Conservation (phyloP, 2,888 invertebrate species). For the Boloria selene region DNA sequence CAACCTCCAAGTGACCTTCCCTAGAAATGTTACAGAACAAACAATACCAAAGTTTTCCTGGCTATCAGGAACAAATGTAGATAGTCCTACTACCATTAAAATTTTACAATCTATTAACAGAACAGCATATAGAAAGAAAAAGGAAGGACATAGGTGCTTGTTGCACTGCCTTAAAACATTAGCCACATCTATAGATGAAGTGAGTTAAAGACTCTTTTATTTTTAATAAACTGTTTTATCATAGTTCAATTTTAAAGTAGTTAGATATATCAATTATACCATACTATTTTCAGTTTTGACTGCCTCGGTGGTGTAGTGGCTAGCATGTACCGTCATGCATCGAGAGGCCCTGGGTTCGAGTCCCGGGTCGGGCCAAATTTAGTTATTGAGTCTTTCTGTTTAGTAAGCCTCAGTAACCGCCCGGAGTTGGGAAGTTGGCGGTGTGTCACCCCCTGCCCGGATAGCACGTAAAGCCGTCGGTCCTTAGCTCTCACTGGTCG, state of each 20-base stretch:
- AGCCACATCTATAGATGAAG: constrained; percentile 77
- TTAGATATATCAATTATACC: too few species aligned
- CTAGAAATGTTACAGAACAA: constrained; percentile 74
- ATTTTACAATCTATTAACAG: constrained; percentile 91
- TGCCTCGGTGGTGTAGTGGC: too few species aligned
- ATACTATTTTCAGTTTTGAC: too few species aligned
- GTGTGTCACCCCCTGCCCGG: too few species aligned
- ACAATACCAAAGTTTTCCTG: constrained; percentile 78
- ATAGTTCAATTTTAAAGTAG: background rate
- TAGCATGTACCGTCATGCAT: too few species aligned
- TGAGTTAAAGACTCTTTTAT: constrained; percentile 43
- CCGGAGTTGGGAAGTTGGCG: too few species aligned
- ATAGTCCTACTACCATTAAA: constrained; percentile 87
- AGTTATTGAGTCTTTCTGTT: too few species aligned
- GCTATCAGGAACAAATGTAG: constrained; percentile 83
- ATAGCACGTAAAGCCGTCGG: too few species aligned
- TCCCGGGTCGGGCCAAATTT: too few species aligned
- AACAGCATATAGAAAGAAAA: constrained; percentile 91
- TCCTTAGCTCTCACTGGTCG: too few species aligned
- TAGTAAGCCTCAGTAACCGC: too few species aligned
- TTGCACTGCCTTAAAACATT: constrained; percentile 89
- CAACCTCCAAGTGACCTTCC: constrained; percentile 83
- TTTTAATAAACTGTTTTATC: background rate
- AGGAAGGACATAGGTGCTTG: constrained; percentile 92
- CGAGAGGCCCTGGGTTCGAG: too few species aligned